Evolutionary conservation across 1,140 invertebrate species (phyloP).

Genomic region (Lucilia sericata): DNA sequence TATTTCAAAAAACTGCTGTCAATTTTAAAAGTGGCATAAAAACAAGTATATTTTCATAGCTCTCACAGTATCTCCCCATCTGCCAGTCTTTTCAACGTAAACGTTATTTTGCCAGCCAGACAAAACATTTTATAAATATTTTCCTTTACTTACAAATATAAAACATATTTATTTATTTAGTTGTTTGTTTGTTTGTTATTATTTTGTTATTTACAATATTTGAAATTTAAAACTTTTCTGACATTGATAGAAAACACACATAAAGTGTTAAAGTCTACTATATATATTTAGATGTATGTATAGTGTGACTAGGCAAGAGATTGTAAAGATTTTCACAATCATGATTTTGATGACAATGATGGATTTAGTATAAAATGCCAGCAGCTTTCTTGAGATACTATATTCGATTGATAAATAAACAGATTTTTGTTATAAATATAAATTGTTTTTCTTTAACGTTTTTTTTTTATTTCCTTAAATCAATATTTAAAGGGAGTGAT

Average conservation of each 20-base stretch:
- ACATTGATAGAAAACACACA: constrained; percentile 32
- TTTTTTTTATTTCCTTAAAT: no score
- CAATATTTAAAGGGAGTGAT: no score
- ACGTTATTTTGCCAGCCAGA: no score
- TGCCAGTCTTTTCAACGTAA: background rate
- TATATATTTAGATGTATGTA: no score
- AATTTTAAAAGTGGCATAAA: background rate
- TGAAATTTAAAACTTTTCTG: constrained; percentile 19
- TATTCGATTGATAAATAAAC: no score
- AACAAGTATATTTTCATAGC: background rate
- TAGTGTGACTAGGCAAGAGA: background rate
- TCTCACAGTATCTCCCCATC: background rate
- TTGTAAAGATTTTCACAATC: background rate
- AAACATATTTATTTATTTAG: no score
- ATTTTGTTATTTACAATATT: background rate
- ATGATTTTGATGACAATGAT: constrained; percentile 1
- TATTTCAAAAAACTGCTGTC: background rate
- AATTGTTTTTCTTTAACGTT: no score
- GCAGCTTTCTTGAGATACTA: no score
- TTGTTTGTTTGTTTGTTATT: background rate
- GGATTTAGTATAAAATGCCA: background rate
- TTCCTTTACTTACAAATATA: no score
- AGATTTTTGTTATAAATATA: no score
- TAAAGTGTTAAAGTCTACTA: background rate
- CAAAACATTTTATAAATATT: no score